Base-by-base conservation (phyloP, 2,113 vertebrate species). In the Colius striatus region DNA sequence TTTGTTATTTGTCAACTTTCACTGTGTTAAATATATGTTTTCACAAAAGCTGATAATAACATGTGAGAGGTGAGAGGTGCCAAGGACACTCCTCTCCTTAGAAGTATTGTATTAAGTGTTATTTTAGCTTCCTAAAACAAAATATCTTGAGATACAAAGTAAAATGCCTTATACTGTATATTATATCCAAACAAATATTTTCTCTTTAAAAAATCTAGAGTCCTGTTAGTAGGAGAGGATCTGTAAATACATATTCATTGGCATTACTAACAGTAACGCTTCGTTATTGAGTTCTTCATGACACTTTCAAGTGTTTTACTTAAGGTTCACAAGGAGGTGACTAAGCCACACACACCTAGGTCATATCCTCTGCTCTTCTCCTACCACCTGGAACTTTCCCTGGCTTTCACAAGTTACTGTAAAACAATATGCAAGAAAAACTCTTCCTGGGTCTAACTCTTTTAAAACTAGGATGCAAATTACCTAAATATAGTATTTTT, bases 21-120 rank as follows among this genome's bases (percentile, higher is more conserved):
- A 22, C 18, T 22, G 16, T 1, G 4, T 20, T 21, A 70, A 45
- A 22, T 5, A 1, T 3, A 8, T 0, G 0, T 74, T 41, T 32
- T 57, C 62, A n/a, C 63, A 53, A n/a, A 65, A 83, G 65, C 36
- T 13, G 38, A 27, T n/a, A n/a, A n/a, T n/a, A n/a, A n/a, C n/a
- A n/a, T 47, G n/a, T 41, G 38, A 41, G 43, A 26, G 71, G 2
- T 71, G 54, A 51, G 41, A 57, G 30, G 25, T 5, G 75, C 10
- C 53, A 63, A 43, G 41, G 55, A 38, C 13, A 66, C n/a, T 25
- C 21, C 27, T 73, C 17, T n/a, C n/a, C 36, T 81, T 86, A 27
- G 16, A 73, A 58, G 22, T 16, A 47, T 0, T 20, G 25, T 11
- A 61, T 32, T 55, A 63, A 47, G 10, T 41, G 67, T 53, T 67